Percentiles rank a stretch among this genome's conserved stretches.
Conservation (phyloP, 1,140 invertebrate species). For the Drosophila obscura region DNA sequence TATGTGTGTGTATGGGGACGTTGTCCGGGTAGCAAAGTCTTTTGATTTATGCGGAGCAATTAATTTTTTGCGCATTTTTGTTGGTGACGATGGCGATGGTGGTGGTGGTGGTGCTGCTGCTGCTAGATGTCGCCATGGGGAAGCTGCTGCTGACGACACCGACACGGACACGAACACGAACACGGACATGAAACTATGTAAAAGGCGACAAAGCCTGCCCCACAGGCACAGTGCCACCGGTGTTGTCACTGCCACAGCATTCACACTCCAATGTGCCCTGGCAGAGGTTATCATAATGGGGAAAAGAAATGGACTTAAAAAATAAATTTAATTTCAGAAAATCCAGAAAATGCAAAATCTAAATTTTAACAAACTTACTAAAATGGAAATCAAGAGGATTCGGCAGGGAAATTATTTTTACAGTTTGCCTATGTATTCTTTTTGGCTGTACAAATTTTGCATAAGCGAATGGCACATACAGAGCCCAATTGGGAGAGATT, state of each 20-base stretch:
- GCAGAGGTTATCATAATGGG: no score
- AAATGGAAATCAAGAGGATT: no score
- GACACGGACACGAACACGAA: constrained; percentile 38
- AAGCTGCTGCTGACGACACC: constrained; percentile 44
- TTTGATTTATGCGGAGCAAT: constrained; percentile 82
- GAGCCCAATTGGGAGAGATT: no score
- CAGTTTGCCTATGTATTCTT: no score
- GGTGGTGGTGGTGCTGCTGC: constrained; percentile 21
- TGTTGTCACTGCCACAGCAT: no score
- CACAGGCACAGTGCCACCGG: constrained; percentile 21
- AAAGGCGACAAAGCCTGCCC: constrained; percentile 62
- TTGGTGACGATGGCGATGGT: constrained; percentile 4
- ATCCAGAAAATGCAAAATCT: neutral
- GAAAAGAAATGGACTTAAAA: no score
- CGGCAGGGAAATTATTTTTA: no score
- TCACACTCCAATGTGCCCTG: no score
- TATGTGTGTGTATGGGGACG: constrained; percentile 21
- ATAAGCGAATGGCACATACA: no score
- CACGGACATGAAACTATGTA: constrained; percentile 74
- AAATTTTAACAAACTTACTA: neutral
- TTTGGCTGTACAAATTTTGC: no score
- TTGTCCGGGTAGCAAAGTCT: constrained; percentile 65
- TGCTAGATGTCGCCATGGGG: constrained; percentile 64
- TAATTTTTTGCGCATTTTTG: constrained; percentile 80
- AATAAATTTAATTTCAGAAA: no score